A percentile compares a stretch with the other conserved stretches of the same genome.
phyloP scores from a whole-genome alignment of 2,797 vertebrate genomes.

The Platalea minor region DNA sequence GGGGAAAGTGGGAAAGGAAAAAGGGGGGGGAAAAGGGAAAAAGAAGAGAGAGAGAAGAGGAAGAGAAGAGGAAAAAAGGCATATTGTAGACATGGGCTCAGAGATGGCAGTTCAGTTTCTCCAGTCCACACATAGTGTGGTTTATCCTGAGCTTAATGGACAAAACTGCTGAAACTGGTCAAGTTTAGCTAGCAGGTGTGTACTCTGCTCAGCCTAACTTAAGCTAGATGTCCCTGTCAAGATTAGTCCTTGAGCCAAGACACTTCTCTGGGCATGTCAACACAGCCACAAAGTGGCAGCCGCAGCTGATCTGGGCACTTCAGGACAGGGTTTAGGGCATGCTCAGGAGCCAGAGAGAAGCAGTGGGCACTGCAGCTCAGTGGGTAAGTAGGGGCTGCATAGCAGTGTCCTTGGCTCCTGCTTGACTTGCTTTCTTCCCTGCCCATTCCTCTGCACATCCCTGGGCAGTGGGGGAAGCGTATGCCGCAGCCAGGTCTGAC shows the following conservation, averaged over 20 bases:
- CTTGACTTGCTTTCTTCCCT: neutral
- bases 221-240: neutral
- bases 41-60: neutral
- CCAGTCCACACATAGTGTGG: accelerated
- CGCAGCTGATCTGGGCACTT: accelerated
- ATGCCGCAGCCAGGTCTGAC: neutral
- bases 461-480: neutral
- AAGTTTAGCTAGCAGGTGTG: neutral
- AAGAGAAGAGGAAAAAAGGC: neutral
- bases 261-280: neutral
- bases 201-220: neutral
- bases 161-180: neutral
- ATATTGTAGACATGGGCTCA: accelerated
- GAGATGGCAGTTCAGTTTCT: neutral
- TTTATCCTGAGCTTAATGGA: neutral
- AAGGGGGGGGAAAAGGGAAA: neutral
- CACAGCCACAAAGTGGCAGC: neutral
- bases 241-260: neutral
- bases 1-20: too few relatives aligned
- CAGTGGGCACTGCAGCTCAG: neutral
- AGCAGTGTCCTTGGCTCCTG: neutral
- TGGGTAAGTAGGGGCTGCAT: accelerated
- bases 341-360: accelerated
- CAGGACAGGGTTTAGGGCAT: neutral
- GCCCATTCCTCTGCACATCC: accelerated